A percentile compares a stretch with the other conserved stretches of the same genome.
Conservation (phyloP, 2,113 vertebrate species). For the Tringa solitaria region DNA sequence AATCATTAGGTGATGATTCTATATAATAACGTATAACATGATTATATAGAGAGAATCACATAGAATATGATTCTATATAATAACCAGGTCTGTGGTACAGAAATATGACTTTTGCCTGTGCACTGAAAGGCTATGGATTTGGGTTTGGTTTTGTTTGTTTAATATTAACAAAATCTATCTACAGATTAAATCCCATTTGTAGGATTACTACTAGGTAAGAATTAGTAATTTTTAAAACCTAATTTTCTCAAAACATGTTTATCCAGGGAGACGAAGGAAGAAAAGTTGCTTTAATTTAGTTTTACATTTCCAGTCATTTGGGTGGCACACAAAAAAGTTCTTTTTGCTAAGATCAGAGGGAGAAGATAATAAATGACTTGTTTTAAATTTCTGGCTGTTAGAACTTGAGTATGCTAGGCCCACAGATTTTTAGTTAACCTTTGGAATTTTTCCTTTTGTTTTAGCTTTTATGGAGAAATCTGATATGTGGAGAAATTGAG, state of each 20-base stretch:
- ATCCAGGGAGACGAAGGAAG: not conserved
- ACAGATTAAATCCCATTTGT: not conserved
- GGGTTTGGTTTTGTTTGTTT: not conserved
- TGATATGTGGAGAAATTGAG: not conserved
- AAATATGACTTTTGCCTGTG: not conserved
- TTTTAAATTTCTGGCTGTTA: not conserved
- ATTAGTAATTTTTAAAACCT: not conserved
- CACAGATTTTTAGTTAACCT: not conserved
- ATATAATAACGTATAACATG: not conserved
- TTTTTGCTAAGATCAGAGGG: not conserved
- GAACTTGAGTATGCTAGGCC: not conserved
- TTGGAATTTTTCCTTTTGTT: not conserved
- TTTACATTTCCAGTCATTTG: slow-evolving; percentile 2
- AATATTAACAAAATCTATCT: not conserved
- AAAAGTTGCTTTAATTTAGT: slow-evolving; percentile 29
- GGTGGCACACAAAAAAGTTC: not conserved
- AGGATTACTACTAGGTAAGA: not conserved
- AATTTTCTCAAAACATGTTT: not conserved
- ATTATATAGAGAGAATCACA: not conserved
- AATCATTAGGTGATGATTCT: not conserved
- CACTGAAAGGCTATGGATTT: not conserved
- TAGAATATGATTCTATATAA: not conserved
- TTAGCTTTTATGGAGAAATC: not conserved
- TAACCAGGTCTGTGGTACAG: not conserved
- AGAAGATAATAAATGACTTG: not conserved